Conservation (phyloP, 2,113 vertebrate species). For the Equus przewalskii region DNA sequence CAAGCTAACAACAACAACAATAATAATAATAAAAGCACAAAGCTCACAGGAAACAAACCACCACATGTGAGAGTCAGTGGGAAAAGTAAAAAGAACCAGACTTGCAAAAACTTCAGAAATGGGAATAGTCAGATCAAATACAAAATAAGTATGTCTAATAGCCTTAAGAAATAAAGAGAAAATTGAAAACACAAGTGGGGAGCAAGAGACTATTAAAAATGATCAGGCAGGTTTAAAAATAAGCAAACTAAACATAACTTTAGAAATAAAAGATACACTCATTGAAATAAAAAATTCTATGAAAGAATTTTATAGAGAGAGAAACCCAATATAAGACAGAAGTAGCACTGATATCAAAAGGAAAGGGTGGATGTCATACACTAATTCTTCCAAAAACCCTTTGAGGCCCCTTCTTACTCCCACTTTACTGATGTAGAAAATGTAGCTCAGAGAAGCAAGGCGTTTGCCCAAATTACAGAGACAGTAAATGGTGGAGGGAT, state of each 20-base stretch:
- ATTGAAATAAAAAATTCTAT: background rate
- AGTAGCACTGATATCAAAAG: background rate
- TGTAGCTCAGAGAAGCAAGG: background rate
- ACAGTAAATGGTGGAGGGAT: background rate
- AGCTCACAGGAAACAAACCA: background rate
- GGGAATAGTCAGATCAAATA: background rate
- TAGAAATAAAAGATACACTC: background rate
- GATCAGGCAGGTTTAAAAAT: background rate
- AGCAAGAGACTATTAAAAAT: background rate
- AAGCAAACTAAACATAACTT: background rate
- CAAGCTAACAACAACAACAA: background rate
- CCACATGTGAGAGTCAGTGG: background rate
- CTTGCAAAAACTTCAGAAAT: background rate
- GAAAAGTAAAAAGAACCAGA: background rate
- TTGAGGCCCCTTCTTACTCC: background rate
- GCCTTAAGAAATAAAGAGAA: slow-evolving; percentile 35
- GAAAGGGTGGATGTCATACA: background rate
- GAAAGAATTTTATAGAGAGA: background rate
- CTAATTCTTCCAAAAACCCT: background rate
- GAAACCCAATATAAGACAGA: background rate
- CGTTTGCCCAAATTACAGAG: background rate
- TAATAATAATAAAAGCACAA: background rate
- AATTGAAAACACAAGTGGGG: background rate
- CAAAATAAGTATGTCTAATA: background rate
- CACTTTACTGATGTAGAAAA: background rate